Evolutionary conservation across 1,140 invertebrate species (phyloP), one percentile per base, ranked within the genome.

Genomic region (Wiebesia pumilae): DNA sequence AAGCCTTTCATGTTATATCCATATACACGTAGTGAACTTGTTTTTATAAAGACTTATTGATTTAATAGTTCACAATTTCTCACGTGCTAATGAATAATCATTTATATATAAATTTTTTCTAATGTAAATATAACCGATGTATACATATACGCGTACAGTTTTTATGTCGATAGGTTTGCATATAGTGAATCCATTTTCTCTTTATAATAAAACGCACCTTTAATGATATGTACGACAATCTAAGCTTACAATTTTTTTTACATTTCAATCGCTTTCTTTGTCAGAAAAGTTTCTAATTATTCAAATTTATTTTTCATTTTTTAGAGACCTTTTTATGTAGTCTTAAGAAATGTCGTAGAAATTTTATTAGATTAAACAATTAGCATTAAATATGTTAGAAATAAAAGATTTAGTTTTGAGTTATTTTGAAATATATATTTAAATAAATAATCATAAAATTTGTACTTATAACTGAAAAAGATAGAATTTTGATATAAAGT

Each of bases 141-240:
- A 54, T 79, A 62, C 33, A 40, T 35, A 80, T 71, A 54, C 65
- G 14, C 67, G 67, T 85, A 81, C 40, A 47, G 58, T 51, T 65
- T 80, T 80, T 80, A n/a, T n/a, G 40, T 62, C 27, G 30, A 82
- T 82, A 86, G 80, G 80, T 71, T 40, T 73, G 79, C 69, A 77
- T 24, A 73, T 38, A 81, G 54, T 40, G 58, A 86, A 77, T 86
- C 19, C 27, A 38, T 77, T 81, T 80, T 54, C 14, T 62, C 27
- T 77, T 51, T 40, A 81, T 3, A 40, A 69, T 89, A 89, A 77
- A 89, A 86, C 69, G 81, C 81, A 78, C 73, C 79, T 87, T 87
- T 85, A 88, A 90, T 92, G 91, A 92, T 92, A 92, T 92, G 91
- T 92, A 90, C 88, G 90, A 91, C 69, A 86, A 89, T 91, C 89